phyloP scores from a whole-genome alignment of 64 coral and sea anemone genomes.

The Porites lutea region DNA sequence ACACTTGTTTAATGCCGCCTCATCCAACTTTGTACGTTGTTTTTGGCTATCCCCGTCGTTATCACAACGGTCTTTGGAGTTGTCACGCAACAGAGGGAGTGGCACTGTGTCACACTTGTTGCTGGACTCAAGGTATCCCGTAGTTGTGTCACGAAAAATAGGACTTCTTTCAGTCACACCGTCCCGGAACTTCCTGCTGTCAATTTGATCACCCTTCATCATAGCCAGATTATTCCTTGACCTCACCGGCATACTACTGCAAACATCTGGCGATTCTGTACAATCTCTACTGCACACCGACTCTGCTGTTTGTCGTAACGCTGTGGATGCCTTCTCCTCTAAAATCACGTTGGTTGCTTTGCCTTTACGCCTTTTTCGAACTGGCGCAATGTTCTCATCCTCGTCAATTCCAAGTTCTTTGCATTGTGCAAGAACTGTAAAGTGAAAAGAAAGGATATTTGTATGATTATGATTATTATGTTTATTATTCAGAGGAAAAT shows the following conservation, averaged over 20 bases:
- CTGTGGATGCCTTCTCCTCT: neutral
- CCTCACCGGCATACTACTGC: neutral
- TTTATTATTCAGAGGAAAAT: neutral
- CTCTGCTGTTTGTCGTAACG: neutral
- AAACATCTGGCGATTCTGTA: neutral
- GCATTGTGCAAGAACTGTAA: conserved; percentile 36
- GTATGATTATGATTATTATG: neutral
- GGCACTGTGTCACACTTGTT: no score
- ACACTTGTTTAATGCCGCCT: neutral
- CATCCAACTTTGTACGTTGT: neutral
- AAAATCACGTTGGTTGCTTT: neutral
- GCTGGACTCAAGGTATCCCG: no score
- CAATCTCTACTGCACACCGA: neutral
- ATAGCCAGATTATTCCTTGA: neutral
- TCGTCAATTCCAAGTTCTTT: conserved; percentile 73
- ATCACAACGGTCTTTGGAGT: no score
- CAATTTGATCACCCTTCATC: no score
- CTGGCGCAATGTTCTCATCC: conserved; percentile 22
- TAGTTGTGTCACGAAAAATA: no score
- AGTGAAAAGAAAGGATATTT: neutral
- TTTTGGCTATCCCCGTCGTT: neutral
- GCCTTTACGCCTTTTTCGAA: conserved; percentile 35
- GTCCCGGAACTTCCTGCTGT: no score
- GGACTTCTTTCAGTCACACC: no score
- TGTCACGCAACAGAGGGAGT: no score